Base-by-base conservation (phyloP, 2,888 invertebrate genomes). In the Ornithoptera alexandrae region DNA sequence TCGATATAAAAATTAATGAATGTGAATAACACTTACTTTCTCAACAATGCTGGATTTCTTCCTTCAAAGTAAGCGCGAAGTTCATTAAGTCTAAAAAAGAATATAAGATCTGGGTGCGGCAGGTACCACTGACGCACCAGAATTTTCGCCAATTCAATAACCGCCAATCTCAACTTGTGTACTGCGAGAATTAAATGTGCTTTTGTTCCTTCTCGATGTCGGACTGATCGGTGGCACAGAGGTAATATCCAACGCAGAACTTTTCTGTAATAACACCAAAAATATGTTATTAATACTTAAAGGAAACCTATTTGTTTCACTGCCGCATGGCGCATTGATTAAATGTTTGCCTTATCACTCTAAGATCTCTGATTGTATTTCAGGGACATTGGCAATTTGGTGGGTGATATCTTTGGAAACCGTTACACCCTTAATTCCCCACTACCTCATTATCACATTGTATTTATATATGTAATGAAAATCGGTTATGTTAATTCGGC, bases 141-240 rank as follows among this genome's bases (percentile, higher is more conserved):
- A 68, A 94, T 78, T 6, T 87, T 79, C 0, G 93, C 95, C 30
- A 97, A 84, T 42, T 86, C 83, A 58, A 93, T 85, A 73, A 94
- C 94, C 0, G 94, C 95, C 62, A 94, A 76, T 72, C 96, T 92
- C 62, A 95, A 74, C 78, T 93, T 94, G 78, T 96, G 94, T 0
- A 94, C 79, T 30, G 91, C 87, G 58, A 87, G 83, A 62, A 95
- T 90, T 10, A 93, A 61, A 57, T 93, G 86, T 5, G 94, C 94
- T 82, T 97, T 97, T 0, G 96, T 95, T 72, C 86, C 84, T 84
- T 97, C 97, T 68, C 97, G 90, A 46, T 91, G 84, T 0, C 93
- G 92, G 0, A 97, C 95, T 1, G 94, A 93, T 10, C 88, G 88
- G 24, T 94, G 93, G 70, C 94, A 94, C 62, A 93, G 87, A 0